These are phyloP conservation scores for Nautilus pompilius DNA, from an alignment of 1,140 invertebrate genomes.

Conservation along the genomic window DNA sequence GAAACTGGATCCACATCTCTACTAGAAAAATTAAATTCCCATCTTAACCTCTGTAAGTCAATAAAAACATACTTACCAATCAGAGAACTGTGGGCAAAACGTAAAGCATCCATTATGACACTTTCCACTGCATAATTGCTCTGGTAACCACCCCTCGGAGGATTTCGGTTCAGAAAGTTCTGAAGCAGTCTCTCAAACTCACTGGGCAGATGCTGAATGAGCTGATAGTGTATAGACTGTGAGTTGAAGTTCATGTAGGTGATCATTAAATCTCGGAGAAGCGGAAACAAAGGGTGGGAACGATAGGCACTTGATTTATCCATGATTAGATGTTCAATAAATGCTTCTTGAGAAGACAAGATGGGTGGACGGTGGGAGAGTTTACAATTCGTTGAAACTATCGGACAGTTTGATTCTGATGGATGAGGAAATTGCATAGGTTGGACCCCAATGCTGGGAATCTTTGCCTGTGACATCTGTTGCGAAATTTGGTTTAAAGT, in stretches of 20 bases:
- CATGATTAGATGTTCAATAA: constrained; percentile 51
- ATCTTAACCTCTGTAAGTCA: too few relatives aligned
- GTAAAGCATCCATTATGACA: constrained; percentile 52
- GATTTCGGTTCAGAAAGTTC: constrained; percentile 49
- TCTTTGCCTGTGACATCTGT: not conserved
- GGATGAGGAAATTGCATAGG: constrained; percentile 6
- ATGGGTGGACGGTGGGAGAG: constrained; percentile 36
- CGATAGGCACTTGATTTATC: constrained; percentile 50
- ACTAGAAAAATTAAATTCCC: not conserved
- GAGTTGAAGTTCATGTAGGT: constrained; percentile 53
- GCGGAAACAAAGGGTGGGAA: constrained; percentile 51
- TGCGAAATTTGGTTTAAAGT: not conserved
- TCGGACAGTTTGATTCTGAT: not conserved
- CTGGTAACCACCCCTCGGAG: constrained; percentile 43
- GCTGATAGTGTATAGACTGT: constrained; percentile 49
- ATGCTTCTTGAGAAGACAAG: constrained; percentile 47
- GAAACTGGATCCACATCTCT: not conserved
- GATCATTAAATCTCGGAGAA: constrained; percentile 53
- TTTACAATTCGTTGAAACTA: constrained; percentile 6
- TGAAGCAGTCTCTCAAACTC: constrained; percentile 50
- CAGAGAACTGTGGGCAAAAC: constrained; percentile 48
- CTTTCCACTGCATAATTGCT: constrained; percentile 47
- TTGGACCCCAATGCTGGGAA: constrained; percentile 1
- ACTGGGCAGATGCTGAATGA: constrained; percentile 47
- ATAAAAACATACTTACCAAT: constrained; percentile 44